phyloP scores from a whole-genome alignment of 2,113 vertebrate genomes.

The Pachypanchax playfairii region DNA sequence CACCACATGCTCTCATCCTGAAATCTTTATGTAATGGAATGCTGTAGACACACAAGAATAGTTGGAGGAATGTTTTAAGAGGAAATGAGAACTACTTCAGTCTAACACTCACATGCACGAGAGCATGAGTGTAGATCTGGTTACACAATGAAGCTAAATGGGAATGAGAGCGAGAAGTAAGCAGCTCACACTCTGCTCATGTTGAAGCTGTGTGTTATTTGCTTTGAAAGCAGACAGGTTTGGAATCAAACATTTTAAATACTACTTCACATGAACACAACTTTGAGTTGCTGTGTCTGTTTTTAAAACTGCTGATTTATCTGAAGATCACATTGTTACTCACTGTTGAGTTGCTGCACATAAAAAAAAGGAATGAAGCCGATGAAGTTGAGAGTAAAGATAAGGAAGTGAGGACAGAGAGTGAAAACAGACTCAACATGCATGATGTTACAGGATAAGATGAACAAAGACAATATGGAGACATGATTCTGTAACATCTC shows the following conservation, averaged over 20 bases:
- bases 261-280: too few relatives aligned
- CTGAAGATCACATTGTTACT: too few relatives aligned
- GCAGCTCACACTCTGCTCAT: background rate
- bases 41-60: background rate
- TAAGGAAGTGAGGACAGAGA: background rate
- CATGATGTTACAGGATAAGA: too few relatives aligned
- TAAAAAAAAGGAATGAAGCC: too few relatives aligned
- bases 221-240: background rate
- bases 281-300: too few relatives aligned
- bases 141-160: constrained; percentile 5
- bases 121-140: background rate
- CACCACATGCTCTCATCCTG: constrained; percentile 2
- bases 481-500: too few relatives aligned
- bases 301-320: too few relatives aligned
- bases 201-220: background rate
- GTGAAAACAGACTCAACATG: background rate
- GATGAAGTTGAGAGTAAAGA: too few relatives aligned
- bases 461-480: too few relatives aligned
- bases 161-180: background rate
- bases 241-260: constrained; percentile 8
- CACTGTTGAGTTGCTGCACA: too few relatives aligned
- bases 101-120: background rate
- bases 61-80: background rate
- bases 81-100: background rate
- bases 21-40: constrained; percentile 7